These are phyloP conservation scores for Heteropelma amictum DNA, from an alignment of 2,888 invertebrate genomes.

Conservation along the genomic window DNA sequence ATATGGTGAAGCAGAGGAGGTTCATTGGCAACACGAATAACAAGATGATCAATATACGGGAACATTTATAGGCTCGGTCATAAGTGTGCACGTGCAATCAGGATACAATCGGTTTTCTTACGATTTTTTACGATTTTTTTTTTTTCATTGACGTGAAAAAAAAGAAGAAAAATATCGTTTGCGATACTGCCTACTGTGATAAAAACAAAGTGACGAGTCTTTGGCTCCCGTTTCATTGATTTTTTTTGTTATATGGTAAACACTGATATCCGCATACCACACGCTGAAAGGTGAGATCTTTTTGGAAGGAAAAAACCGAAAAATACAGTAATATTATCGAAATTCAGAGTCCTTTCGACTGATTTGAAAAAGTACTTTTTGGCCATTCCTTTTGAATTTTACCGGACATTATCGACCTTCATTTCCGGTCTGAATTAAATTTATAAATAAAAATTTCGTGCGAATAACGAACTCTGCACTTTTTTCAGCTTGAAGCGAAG, in stretches of 20 bases:
- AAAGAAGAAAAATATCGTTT: conserved; percentile 15
- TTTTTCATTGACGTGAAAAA: conserved; percentile 34
- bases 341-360: no score
- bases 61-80: conserved; percentile 61
- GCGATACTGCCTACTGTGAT: conserved; percentile 29
- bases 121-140: conserved; percentile 6
- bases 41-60: conserved; percentile 75
- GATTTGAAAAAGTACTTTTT: no score
- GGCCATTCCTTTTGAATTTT: no score
- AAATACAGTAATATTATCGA: no score
- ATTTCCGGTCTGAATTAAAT: no score
- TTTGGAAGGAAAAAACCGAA: no score
- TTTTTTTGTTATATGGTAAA: conserved; percentile 19
- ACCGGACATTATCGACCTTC: no score
- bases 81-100: conserved; percentile 21
- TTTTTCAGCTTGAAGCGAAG: background rate
- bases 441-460: no score
- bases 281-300: conserved; percentile 13
- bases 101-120: conserved; percentile 21
- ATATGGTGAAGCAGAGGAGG: conserved; percentile 75
- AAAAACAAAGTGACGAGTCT: conserved; percentile 26
- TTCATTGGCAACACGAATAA: conserved; percentile 74
- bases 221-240: conserved; percentile 9
- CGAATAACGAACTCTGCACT: no score
- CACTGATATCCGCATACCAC: conserved; percentile 8